A percentile compares a stretch with the other conserved stretches of the same genome.
These are phyloP conservation scores for Tachuris rubrigastra DNA, from an alignment of 2,113 vertebrate species.

Conservation along the genomic window DNA sequence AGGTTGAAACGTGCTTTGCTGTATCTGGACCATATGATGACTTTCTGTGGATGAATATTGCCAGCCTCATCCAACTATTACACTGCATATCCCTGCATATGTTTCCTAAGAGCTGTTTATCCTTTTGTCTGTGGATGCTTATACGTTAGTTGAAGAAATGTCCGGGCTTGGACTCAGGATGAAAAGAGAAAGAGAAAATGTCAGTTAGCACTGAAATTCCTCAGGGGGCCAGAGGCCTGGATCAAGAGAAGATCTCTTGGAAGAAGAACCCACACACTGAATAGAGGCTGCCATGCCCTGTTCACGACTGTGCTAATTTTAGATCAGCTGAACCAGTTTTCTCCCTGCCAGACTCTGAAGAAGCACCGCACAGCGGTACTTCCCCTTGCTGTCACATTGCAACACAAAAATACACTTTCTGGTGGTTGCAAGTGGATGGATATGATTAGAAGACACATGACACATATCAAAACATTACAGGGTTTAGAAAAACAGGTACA, in stretches of 20 bases:
- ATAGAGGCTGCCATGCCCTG: background rate
- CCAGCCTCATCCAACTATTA: background rate
- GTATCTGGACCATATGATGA: background rate
- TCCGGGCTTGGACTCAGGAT: background rate
- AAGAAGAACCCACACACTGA: background rate
- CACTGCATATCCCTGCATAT: background rate
- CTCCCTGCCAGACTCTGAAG: background rate
- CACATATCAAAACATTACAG: background rate
- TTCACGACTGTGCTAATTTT: background rate
- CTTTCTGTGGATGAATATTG: background rate
- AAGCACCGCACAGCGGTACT: rapidly evolving
- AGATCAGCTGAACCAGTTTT: background rate
- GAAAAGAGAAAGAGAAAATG: background rate
- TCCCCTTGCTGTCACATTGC: background rate
- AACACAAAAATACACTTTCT: background rate
- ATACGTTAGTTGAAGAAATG: background rate
- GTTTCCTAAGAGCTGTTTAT: background rate
- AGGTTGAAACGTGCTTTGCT: background rate
- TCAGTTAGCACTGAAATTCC: background rate
- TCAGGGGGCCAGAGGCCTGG: background rate
- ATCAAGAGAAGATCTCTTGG: background rate
- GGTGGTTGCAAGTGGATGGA: background rate
- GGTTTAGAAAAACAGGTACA: background rate
- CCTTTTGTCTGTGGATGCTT: background rate
- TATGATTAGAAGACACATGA: background rate